phyloP scores from a whole-genome alignment of 2,113 vertebrate genomes.

The Struthio camelus region DNA sequence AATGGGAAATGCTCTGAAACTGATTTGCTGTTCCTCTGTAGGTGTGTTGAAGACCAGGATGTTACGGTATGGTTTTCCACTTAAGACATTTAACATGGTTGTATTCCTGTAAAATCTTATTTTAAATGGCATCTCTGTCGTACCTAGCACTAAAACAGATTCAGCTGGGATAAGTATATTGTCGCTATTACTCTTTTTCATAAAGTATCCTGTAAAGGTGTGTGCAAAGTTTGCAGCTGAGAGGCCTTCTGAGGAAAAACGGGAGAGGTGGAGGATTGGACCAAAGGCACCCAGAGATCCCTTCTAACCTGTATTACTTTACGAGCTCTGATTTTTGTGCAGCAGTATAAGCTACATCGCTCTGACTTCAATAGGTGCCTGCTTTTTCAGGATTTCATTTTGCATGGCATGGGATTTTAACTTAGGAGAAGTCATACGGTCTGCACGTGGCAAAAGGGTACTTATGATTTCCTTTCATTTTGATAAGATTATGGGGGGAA shows the following conservation, averaged over 20 bases:
- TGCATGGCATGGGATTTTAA: not conserved
- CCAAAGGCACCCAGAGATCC: not conserved
- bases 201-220: not conserved
- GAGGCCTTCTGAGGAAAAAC: not conserved
- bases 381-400: not conserved
- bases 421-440: not conserved
- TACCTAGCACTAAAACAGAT: not conserved
- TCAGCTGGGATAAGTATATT: not conserved
- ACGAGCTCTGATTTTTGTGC: not conserved
- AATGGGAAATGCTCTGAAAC: not conserved
- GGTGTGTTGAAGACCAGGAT: not conserved
- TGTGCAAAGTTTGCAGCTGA: not conserved
- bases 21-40: not conserved
- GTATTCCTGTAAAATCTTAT: too few species aligned
- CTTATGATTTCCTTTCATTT: not conserved
- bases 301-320: rapidly evolving
- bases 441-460: not conserved
- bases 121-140: too few species aligned
- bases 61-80: not conserved
- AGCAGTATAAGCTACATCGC: not conserved
- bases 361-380: not conserved
- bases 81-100: too few species aligned
- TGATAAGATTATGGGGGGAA: not conserved
- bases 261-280: not conserved
- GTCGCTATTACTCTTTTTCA: not conserved